Percentiles rank a stretch among this genome's conserved stretches.
Conservation (phyloP, 1,140 invertebrate genomes). For the Hylaeus volcanicus region DNA sequence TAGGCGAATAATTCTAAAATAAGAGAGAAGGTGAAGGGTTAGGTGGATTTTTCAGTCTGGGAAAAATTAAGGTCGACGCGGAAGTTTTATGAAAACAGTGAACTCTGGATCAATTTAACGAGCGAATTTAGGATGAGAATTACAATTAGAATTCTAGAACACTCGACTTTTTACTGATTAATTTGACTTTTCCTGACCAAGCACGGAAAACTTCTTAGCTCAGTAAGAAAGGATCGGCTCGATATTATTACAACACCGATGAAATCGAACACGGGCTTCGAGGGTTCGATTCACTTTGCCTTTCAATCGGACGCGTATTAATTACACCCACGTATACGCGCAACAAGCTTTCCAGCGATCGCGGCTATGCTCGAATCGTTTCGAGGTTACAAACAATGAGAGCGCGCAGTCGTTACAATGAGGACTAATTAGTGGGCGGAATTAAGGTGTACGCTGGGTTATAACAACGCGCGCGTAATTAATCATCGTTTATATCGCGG, state of each 20-base stretch:
- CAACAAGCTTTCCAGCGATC: background rate
- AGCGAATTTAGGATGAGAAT: no score
- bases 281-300: background rate
- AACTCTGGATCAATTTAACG: no score
- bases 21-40: no score
- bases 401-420: constrained; percentile 17
- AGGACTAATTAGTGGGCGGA: constrained; percentile 26
- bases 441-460: constrained; percentile 12
- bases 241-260: background rate
- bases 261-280: background rate
- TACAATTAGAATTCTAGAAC: no score
- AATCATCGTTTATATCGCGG: constrained; percentile 33
- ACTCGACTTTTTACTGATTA: no score
- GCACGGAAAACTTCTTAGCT: no score
- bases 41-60: no score
- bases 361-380: constrained; percentile 8
- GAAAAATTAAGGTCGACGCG: no score
- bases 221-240: background rate
- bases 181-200: no score
- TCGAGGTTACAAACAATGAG: constrained; percentile 21
- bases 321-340: background rate
- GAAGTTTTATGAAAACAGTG: no score
- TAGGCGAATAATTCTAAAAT: no score
- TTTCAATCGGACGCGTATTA: background rate
- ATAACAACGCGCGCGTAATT: constrained; percentile 32